Base-by-base conservation (phyloP, 2,888 invertebrate species). In the Macroteleia sp. region DNA sequence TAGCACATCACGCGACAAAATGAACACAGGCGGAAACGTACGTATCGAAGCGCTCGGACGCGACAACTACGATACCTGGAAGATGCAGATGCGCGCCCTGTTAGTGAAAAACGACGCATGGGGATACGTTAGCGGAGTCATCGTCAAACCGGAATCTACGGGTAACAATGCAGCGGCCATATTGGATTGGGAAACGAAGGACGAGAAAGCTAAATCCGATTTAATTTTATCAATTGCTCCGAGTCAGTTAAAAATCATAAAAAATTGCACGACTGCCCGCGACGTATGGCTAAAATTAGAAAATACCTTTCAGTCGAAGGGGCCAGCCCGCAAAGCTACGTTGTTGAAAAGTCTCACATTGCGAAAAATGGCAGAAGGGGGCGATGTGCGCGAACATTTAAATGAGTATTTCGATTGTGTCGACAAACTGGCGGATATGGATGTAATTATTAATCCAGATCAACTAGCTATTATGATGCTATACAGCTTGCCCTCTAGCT, bases 401-500 rank as follows among this genome's bases (percentile, higher is more conserved):
- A 16, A 10, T 1, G 25, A 48, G 1, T 61, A 25, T n/a, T 61
- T 36, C 36, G 61, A 48, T 8, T 12, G 0, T n/a, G 48, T 61
- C 8, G 61, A 61, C 25, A 61, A 61, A n/a, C 10, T 61, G 16
- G 36, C 30, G 0, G 61, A 67, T 4, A 22, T 67, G 67, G 28
- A 56, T 9, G n/a, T 67, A 5, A 4, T 12, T 1, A 44, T 67
- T 3, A 20, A 67, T 25, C 54, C 56, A 3, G 56, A 67, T n/a
- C 54, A 54, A 54, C 19, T 67, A 1, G 17, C 57, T 0, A 59
- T 70, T 12, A 64, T 71, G 57, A 20, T 76, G 20, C 34, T 78
- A 3, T 75, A 78, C 34, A 77, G 75, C 22, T 34, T 79, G 3
- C 77, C 75, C 1, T 1, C 42, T 2, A 82, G 42, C 1, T 79